Base-by-base conservation (phyloP, 53 echinoderm and acorn worm species). In the Patiria pectinifera region DNA sequence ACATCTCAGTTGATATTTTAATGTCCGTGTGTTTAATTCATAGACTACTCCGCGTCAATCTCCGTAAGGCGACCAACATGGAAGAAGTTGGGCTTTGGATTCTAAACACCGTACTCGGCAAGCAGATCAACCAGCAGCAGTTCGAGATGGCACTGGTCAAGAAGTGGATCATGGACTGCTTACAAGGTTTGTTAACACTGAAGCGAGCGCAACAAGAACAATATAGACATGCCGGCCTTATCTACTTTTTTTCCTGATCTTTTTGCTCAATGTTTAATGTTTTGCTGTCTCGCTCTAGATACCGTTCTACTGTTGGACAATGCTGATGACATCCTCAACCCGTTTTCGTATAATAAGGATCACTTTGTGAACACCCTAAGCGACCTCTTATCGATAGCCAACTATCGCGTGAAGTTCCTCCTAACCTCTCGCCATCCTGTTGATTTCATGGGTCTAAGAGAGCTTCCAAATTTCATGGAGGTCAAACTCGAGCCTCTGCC, bases 321-420 rank as follows among this genome's bases (percentile, higher is more conserved):
- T 83, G 98, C 98, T 43, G 96, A 97, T 90, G 94, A 98, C 24
- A 80, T 98, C 13, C 76, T 98, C 9, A 94, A 91, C 21, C 98
- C 98, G 2, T 82, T 80, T 13, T 94, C 97, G 0, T 26, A 75
- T 48, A 82, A 91, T 45, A 89, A 91, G 24, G 96, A 96, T 77
- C 94, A 98, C 74, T 98, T 98, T 75, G 93, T 92, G 58, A 96
- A 98, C 85, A 93, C 94, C 77, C 92, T 98, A 26, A 76, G 83
- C 16, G 95, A 95, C 60, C 74, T 96, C 16, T 14, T 98, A 75
- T 60, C 70, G n/a, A 71, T 35, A 44, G 23, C 60, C 4, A 97
- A 97, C 62, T 4, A n/a, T 6, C 78, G 80, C n/a, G 90, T 96
- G 11, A 97, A 97, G 74, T 76, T 97, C 48, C 92, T 98, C 58